Conservation (phyloP, 1,140 invertebrate species). For the Onthophagus taurus region DNA sequence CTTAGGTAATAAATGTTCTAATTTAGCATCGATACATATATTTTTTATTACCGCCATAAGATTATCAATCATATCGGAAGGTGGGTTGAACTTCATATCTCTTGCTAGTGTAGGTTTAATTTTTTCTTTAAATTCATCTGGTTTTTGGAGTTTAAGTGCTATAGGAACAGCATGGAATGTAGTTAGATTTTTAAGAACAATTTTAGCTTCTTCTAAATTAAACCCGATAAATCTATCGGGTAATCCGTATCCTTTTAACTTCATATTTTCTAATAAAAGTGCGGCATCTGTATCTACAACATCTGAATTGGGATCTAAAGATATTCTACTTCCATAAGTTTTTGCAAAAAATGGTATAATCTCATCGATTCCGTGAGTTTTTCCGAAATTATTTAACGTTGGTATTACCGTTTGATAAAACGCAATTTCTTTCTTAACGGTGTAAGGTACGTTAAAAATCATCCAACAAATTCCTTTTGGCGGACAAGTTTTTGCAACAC, state of each 20-base stretch:
- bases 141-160: slow-evolving; percentile 33
- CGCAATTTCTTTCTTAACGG: slow-evolving; percentile 37
- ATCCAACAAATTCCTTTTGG: slow-evolving; percentile 30
- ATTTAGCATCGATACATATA: not conserved
- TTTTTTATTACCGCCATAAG: not conserved
- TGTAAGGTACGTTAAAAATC: slow-evolving; percentile 36
- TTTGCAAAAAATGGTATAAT: slow-evolving; percentile 20
- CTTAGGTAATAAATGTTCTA: not conserved
- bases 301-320: slow-evolving; percentile 18
- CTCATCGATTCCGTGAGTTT: slow-evolving; percentile 16
- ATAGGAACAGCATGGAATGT: slow-evolving; percentile 37
- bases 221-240: slow-evolving; percentile 30
- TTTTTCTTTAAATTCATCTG: slow-evolving; percentile 37
- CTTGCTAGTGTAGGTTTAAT: too few relatives aligned
- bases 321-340: slow-evolving; percentile 27
- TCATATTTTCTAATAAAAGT: slow-evolving; percentile 38
- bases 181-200: slow-evolving; percentile 33
- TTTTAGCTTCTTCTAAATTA: slow-evolving; percentile 31
- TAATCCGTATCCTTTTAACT: slow-evolving; percentile 29
- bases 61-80: not conserved
- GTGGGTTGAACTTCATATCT: not conserved
- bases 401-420: slow-evolving; percentile 26
- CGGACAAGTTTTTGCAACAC: slow-evolving; percentile 41
- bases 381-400: slow-evolving; percentile 24
- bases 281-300: slow-evolving; percentile 29